Evolutionary conservation across 2,113 vertebrate species (phyloP), one percentile per base, ranked within the genome.

Genomic region (Heptranchias perlo): DNA sequence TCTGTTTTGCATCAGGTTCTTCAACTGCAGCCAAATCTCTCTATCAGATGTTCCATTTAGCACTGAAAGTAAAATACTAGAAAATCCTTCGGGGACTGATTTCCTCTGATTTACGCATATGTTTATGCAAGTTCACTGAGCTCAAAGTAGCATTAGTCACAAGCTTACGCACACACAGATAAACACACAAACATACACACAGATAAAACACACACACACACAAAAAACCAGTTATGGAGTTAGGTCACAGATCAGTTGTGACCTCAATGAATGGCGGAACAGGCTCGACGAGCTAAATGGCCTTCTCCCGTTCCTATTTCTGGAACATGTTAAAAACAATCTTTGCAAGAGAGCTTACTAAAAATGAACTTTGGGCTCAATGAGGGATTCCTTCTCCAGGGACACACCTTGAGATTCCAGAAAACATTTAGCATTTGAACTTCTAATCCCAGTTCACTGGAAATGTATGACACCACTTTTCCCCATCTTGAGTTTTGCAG

Each of bases 11-110:
- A 91, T 91, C 87, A 91, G 52, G 54, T 91, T 58, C 52, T 91
- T 91, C 87, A 91, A 91, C 11, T 91, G 49, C 52, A 91, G 87
- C 87, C 87, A 91, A 91, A 58, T 91, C 87, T 91, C 52, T 13
- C 87, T 28, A 91, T 91, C 87, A 91, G 52, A 91, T 91, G 52
- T 91, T 91, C 87, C 87, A 91, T 13, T n/a, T n/a, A 35, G 52
- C 31, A 54, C 52, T 13, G 52, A 58, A 91, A 91, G 52, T 58
- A 91, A 91, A 91, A 91, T 91, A 91, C 87, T 14, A 91, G 52
- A 54, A 91, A 91, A 58, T 11, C 52, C 87, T 58, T 13, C 87
- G 35, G 87, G 87, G 52, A 89, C 58, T 58, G 58, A 58, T 58
- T 58, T 58, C 58, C 31, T n/a, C 13, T 91, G 87, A 91, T 91